phyloP scores from a whole-genome alignment of 2,113 vertebrate species.

The Clarias macrocephalus region DNA sequence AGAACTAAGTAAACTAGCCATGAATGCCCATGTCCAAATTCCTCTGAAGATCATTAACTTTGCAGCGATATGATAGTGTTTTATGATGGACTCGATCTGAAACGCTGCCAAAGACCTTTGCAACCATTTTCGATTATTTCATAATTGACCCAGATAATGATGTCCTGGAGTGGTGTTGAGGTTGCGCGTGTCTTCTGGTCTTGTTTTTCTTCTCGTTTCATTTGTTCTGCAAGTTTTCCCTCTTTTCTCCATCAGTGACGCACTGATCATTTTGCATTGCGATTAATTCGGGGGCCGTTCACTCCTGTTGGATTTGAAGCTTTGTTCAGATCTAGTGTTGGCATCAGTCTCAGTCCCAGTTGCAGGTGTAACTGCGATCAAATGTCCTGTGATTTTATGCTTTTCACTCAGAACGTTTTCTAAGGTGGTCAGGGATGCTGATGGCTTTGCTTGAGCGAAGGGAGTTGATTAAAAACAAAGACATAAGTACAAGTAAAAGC shows the following conservation, averaged over 20 bases:
- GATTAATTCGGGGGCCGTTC: not conserved
- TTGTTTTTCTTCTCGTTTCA: not conserved
- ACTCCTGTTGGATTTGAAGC: not conserved
- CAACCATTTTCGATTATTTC: constrained; percentile 2
- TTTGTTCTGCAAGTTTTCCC: not conserved
- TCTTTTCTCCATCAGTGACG: not conserved
- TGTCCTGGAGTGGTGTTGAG: not conserved
- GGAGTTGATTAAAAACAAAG: not conserved
- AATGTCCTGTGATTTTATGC: not conserved
- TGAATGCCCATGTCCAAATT: constrained; percentile 21
- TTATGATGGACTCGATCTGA: not conserved
- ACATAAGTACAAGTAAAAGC: not conserved
- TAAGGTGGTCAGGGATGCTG: not conserved
- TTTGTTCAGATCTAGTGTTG: too few species aligned
- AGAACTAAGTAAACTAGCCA: constrained; percentile 17
- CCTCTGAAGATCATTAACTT: constrained; percentile 31
- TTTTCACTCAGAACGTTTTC: not conserved
- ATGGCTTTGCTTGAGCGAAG: not conserved
- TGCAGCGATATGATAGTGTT: constrained; percentile 3
- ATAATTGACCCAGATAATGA: constrained; percentile 1
- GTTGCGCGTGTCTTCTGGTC: too few species aligned
- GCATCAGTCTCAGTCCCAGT: not conserved
- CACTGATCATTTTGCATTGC: not conserved
- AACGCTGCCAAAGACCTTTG: constrained; percentile 25
- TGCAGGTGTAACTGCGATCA: not conserved